A percentile compares a stretch with the other conserved stretches of the same genome.
These are phyloP conservation scores for Netelia virgata DNA, from an alignment of 2,888 invertebrate species.

Conservation along the genomic window DNA sequence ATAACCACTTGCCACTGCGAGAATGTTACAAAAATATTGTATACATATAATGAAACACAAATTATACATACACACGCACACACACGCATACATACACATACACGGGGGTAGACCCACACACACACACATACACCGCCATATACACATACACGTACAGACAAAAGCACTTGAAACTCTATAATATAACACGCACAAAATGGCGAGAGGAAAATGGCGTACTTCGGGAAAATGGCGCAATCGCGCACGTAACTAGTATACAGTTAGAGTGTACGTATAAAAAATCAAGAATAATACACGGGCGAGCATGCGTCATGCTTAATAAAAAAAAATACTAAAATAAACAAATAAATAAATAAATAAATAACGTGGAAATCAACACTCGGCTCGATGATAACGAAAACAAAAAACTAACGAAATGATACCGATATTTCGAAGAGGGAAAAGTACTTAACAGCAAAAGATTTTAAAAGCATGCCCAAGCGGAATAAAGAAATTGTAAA, in stretches of 20 bases:
- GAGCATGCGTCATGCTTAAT: slow-evolving; percentile 59
- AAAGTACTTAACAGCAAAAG: slow-evolving; percentile 32
- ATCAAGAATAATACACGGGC: slow-evolving; percentile 50
- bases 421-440: slow-evolving; percentile 39
- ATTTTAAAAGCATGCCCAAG: slow-evolving; percentile 36
- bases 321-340: slow-evolving; percentile 55
- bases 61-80: slow-evolving; percentile 45
- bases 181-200: slow-evolving; percentile 56
- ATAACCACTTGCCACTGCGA: slow-evolving; percentile 68
- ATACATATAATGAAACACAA: slow-evolving; percentile 68
- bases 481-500: slow-evolving; percentile 19
- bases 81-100: slow-evolving; percentile 54
- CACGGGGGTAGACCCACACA: no score
- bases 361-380: slow-evolving; percentile 49
- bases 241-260: slow-evolving; percentile 17
- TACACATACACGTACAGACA: slow-evolving; percentile 46
- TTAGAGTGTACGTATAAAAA: slow-evolving; percentile 40
- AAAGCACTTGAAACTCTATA: slow-evolving; percentile 59
- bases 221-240: slow-evolving; percentile 27
- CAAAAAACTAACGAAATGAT: slow-evolving; percentile 40
- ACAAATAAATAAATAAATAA: slow-evolving; percentile 48
- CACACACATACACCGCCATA: slow-evolving; percentile 5
- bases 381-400: slow-evolving; percentile 56
- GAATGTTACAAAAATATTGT: slow-evolving; percentile 66
- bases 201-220: slow-evolving; percentile 29